Conservation (phyloP, 2,113 vertebrate genomes). For the Hippocampus zosterae region DNA sequence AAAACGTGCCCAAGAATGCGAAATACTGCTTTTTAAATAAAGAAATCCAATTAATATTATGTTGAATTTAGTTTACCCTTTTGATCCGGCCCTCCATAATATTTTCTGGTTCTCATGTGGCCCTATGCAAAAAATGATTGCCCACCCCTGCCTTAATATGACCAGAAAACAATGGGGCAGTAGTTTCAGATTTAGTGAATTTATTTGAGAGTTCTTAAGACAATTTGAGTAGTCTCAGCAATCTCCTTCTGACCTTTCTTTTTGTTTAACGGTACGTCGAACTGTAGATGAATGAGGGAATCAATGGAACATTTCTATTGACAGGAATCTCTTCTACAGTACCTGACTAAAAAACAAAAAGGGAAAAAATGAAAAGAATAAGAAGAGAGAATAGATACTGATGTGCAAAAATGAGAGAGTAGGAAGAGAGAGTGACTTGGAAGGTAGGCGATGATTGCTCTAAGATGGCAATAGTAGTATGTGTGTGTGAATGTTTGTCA, state of each 20-base stretch:
- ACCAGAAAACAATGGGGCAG: not conserved
- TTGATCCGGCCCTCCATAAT: too few species aligned
- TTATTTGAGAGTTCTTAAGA: not conserved
- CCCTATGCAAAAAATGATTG: too few species aligned
- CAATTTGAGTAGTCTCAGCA: not conserved
- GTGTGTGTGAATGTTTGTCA: not conserved
- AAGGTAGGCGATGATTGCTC: constrained; percentile 4
- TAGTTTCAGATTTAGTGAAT: too few species aligned
- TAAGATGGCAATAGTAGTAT: not conserved
- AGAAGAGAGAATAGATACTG: constrained; percentile 15
- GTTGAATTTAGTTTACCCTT: too few species aligned
- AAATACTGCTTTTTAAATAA: too few species aligned
- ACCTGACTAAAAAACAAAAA: not conserved
- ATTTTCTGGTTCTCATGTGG: too few species aligned
- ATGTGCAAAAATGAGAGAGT: constrained; percentile 14
- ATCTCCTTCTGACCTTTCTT: not conserved
- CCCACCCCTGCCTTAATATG: not conserved
- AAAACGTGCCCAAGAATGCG: too few species aligned
- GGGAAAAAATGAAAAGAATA: constrained; percentile 8
- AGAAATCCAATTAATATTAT: too few species aligned
- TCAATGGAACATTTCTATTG: not conserved
- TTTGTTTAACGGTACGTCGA: not conserved
- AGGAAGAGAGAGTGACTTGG: not conserved
- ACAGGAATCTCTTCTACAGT: not conserved
- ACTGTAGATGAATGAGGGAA: not conserved